Percentiles rank a stretch among this genome's conserved stretches.
phyloP scores from a whole-genome alignment of 1,140 invertebrate genomes.

The Caenorhabditis brenneri region DNA sequence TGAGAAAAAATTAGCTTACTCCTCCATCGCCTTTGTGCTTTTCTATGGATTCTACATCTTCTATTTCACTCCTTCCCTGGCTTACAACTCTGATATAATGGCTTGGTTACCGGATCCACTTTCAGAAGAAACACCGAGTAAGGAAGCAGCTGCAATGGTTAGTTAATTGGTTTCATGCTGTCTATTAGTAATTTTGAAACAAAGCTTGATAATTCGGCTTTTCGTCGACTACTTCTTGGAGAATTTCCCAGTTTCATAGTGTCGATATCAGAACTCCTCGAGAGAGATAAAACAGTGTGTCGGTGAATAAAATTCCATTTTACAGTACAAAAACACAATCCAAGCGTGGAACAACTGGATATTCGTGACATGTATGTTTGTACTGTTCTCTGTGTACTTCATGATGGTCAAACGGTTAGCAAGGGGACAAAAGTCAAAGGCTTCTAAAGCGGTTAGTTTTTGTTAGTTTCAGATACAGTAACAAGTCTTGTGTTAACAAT shows the following conservation, averaged over 20 bases:
- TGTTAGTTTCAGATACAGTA: no score
- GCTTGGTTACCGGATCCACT: background rate
- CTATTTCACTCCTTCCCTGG: background rate
- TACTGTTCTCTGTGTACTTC: background rate
- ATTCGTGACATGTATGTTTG: background rate
- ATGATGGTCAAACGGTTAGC: background rate
- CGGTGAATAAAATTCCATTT: background rate
- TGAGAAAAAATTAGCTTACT: conserved; percentile 16
- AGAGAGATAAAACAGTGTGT: no score
- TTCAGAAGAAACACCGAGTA: background rate
- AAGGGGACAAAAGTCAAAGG: conserved; percentile 23
- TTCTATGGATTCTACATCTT: conserved; percentile 23
- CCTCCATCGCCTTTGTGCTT: background rate
- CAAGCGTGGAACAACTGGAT: conserved; percentile 25
- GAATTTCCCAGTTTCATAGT: no score
- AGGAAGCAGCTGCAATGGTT: background rate
- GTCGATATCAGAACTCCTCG: no score
- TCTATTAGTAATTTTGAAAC: no score
- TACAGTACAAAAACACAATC: conserved; percentile 24
- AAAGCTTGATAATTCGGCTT: no score
- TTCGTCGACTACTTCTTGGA: no score
- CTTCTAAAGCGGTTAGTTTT: background rate
- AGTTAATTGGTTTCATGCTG: background rate
- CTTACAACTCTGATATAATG: conserved; percentile 1
- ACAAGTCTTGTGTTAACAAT: no score